Conservation (phyloP, 2,888 invertebrate species). For the Dasypolia templi region DNA sequence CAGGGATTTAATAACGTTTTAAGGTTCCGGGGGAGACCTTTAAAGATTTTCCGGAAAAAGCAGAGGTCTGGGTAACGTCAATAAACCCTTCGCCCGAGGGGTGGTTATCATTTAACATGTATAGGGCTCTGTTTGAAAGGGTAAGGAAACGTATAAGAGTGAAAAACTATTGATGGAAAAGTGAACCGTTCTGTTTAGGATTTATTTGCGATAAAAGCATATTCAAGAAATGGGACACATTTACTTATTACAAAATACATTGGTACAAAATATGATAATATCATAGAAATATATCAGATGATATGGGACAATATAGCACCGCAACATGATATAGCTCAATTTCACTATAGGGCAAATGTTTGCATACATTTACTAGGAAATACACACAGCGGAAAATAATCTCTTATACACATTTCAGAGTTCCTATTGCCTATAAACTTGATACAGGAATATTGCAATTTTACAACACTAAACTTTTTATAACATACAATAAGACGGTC, state of each 20-base stretch:
- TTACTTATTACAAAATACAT: neutral
- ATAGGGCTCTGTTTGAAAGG: slow-evolving; percentile 23
- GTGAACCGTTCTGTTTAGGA: neutral
- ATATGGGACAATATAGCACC: neutral
- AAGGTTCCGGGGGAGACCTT: slow-evolving; percentile 13
- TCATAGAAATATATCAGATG: neutral
- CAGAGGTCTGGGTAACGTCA: slow-evolving; percentile 51
- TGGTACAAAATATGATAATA: neutral
- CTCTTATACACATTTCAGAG: neutral
- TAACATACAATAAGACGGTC: neutral
- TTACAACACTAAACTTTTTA: neutral
- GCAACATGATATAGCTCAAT: neutral
- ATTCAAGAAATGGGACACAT: neutral
- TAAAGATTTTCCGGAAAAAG: slow-evolving; percentile 42
- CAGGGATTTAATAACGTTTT: slow-evolving; percentile 17
- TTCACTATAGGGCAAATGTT: neutral
- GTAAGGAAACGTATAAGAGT: neutral
- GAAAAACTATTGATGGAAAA: neutral
- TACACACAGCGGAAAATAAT: too few relatives aligned
- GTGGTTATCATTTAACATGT: slow-evolving; percentile 33
- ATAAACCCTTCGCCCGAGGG: slow-evolving; percentile 48
- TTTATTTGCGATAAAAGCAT: neutral
- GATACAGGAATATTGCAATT: too few relatives aligned
- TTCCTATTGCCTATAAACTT: neutral
- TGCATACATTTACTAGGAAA: neutral